Evolutionary conservation across 2,113 vertebrate genomes (phyloP).

Genomic region (Ictalurus punctatus): DNA sequence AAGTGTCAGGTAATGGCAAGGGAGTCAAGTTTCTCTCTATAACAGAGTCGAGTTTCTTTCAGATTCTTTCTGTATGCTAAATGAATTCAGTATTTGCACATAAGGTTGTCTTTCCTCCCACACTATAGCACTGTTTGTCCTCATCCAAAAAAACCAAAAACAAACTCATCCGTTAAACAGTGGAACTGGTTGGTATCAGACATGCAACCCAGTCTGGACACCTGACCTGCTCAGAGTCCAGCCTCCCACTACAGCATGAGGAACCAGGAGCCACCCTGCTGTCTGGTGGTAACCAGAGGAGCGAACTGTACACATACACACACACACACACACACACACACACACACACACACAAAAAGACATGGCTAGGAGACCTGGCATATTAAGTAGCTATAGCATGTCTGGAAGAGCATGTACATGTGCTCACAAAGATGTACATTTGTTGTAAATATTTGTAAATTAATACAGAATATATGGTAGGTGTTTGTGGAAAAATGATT

Average conservation of each 20-base stretch:
- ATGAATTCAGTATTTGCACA: conserved; percentile 3
- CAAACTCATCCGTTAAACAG: conserved; percentile 16
- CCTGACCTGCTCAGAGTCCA: conserved; percentile 35
- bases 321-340: conserved; percentile 32
- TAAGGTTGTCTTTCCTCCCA: not conserved
- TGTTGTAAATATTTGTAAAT: not conserved
- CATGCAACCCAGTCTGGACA: conserved; percentile 48
- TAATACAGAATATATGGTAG: no score
- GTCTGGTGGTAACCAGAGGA: conserved; percentile 56
- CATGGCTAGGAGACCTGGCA: not conserved
- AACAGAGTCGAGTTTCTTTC: not conserved
- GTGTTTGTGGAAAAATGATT: not conserved
- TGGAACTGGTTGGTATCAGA: conserved; percentile 17
- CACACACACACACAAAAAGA: not conserved
- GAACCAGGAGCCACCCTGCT: conserved; percentile 27
- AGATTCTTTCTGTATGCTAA: not conserved
- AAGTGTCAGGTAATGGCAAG: conserved; percentile 19
- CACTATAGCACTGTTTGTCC: not conserved
- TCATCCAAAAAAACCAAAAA: conserved; percentile 27
- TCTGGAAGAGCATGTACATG: not conserved
- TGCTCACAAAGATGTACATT: not conserved
- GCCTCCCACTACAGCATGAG: conserved; percentile 37
- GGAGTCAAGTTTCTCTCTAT: not conserved
- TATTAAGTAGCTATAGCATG: conserved; percentile 1
- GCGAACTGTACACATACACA: conserved; percentile 25